Conservation (phyloP, 2,113 vertebrate genomes). For the Phoxinus phoxinus region DNA sequence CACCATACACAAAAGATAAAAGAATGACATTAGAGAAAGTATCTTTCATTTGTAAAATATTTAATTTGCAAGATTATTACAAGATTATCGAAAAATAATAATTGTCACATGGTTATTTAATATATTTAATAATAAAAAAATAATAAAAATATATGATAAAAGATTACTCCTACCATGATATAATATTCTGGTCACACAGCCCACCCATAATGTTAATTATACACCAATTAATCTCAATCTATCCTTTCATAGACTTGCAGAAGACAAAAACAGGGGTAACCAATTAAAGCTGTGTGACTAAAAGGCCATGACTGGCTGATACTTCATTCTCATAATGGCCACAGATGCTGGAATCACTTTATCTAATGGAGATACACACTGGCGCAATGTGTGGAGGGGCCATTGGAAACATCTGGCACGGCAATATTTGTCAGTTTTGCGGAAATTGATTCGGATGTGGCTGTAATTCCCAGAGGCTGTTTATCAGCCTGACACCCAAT, state of each 20-base stretch:
- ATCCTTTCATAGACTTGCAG: neutral
- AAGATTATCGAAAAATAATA: no score
- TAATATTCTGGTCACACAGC: neutral
- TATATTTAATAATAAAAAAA: neutral
- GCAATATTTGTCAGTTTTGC: slow-evolving; percentile 42
- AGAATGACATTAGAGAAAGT: no score
- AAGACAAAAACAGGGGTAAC: slow-evolving; percentile 46
- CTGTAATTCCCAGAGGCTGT: slow-evolving; percentile 30
- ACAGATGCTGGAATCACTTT: slow-evolving; percentile 64
- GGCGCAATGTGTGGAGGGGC: slow-evolving; percentile 57
- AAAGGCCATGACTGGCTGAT: slow-evolving; percentile 71
- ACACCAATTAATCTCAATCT: slow-evolving; percentile 38
- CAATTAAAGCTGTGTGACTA: slow-evolving; percentile 70
- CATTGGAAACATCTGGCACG: slow-evolving; percentile 48
- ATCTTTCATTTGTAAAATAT: no score
- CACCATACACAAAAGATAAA: no score
- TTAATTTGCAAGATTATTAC: no score
- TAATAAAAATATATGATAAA: neutral
- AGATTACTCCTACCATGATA: neutral
- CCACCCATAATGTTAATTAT: slow-evolving; percentile 1
- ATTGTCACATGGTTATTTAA: neutral
- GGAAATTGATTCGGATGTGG: slow-evolving; percentile 44
- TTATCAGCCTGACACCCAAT: slow-evolving; percentile 47
- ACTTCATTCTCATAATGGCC: slow-evolving; percentile 70
- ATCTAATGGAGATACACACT: slow-evolving; percentile 64